Evolutionary conservation across 2,797 vertebrate species (phyloP).

Genomic region (Diplodus puntazzo): DNA sequence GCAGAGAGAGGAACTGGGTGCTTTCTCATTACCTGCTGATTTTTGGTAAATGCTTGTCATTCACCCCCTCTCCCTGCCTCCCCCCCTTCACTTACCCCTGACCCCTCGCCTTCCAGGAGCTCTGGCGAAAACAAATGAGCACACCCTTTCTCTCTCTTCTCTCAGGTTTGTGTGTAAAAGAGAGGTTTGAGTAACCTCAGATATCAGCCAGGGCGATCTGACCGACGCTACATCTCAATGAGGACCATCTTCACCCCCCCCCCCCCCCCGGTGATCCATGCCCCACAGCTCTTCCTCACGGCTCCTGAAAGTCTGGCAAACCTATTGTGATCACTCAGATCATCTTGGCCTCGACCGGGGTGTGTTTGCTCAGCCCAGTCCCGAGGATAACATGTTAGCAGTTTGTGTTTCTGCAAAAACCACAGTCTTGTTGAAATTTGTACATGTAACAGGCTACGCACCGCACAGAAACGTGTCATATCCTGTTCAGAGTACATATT

Average conservation of each 20-base stretch:
- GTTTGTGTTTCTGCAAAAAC: too few species aligned
- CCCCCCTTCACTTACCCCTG: conserved; percentile 51
- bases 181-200: conserved; percentile 37
- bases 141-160: conserved; percentile 28
- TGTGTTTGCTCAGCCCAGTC: background rate
- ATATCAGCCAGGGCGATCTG: conserved; percentile 52
- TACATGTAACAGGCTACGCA: too few species aligned
- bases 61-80: background rate
- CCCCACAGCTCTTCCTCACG: background rate
- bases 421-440: too few species aligned
- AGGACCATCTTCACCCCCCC: background rate
- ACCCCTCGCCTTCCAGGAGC: conserved; percentile 52
- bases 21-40: conserved; percentile 62
- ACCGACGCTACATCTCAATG: conserved; percentile 12
- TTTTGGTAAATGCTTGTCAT: conserved; percentile 40
- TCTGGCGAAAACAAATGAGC: conserved; percentile 70
- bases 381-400: too few species aligned
- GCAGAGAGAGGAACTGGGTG: conserved; percentile 8
- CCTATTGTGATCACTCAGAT: background rate
- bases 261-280: background rate
- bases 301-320: conserved; percentile 32
- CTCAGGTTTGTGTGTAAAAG: conserved; percentile 34
- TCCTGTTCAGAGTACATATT: too few species aligned
- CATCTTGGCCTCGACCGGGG: conserved; percentile 10
- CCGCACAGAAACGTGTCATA: too few species aligned